Percentiles rank a stretch among this genome's conserved stretches.
phyloP scores from a whole-genome alignment of 2,888 invertebrate species.

The Stratiomys singularior region DNA sequence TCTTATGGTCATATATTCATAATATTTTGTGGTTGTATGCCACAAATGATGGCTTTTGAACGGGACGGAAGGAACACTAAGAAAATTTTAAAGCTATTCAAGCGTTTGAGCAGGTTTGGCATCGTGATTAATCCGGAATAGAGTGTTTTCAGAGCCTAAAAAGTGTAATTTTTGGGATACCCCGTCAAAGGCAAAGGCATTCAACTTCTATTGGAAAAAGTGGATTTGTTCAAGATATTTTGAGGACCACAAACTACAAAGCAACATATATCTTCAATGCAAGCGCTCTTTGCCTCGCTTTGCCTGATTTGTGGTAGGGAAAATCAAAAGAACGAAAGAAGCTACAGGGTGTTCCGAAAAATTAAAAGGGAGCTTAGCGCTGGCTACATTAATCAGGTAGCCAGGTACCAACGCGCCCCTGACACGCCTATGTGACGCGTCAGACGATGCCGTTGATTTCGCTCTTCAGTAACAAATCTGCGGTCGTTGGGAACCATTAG shows the following conservation, averaged over 20 bases:
- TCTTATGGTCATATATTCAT: too few species aligned
- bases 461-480: conserved; percentile 58
- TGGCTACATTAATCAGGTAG: conserved; percentile 16
- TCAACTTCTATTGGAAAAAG: too few species aligned
- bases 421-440: conserved; percentile 54
- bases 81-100: background rate
- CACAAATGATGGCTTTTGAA: too few species aligned
- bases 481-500: conserved; percentile 58
- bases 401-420: conserved; percentile 14
- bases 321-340: background rate
- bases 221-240: too few species aligned
- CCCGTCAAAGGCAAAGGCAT: too few species aligned
- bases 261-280: background rate
- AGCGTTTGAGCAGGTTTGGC: background rate
- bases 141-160: background rate
- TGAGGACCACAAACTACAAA: too few species aligned
- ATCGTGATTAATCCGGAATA: background rate
- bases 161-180: background rate
- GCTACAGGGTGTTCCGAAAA: background rate
- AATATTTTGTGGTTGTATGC: too few species aligned
- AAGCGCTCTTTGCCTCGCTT: too few species aligned
- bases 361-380: background rate
- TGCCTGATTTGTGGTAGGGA: too few species aligned
- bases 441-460: conserved; percentile 60
- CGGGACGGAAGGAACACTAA: background rate